These are phyloP conservation scores for Gadopsis marmoratus DNA, from an alignment of 2,797 vertebrate species.

Conservation along the genomic window DNA sequence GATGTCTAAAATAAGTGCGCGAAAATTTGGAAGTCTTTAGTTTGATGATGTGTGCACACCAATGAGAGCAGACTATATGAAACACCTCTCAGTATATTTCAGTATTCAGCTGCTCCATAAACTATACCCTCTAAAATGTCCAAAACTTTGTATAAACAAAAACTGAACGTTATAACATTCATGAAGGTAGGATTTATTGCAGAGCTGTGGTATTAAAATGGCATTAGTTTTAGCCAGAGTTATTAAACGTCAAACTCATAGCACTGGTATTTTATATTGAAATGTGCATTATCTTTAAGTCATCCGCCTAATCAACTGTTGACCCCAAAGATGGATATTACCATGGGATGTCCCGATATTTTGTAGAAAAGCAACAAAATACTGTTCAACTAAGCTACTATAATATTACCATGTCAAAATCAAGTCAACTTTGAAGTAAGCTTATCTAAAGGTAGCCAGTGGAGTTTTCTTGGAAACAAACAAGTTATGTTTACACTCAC, in stretches of 20 bases:
- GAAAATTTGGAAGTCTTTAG: background rate
- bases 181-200: background rate
- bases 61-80: background rate
- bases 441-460: background rate
- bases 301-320: background rate
- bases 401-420: background rate
- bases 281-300: background rate
- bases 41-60: background rate
- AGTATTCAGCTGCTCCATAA: background rate
- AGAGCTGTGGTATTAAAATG: too few species aligned
- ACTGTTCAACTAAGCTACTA: background rate
- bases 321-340: background rate
- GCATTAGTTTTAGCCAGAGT: too few species aligned
- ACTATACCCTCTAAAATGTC: background rate
- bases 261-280: background rate
- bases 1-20: background rate
- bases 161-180: background rate
- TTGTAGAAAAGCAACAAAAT: too few species aligned
- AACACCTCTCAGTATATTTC: background rate
- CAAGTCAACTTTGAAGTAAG: too few species aligned
- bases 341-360: background rate
- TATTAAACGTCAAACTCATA: background rate
- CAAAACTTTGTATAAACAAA: background rate
- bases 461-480: background rate
- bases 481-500: too few species aligned